Evolutionary conservation across 2,888 invertebrate genomes (phyloP), one percentile per base, ranked within the genome.

Genomic region (Rhopalosiphum nymphaeae): DNA sequence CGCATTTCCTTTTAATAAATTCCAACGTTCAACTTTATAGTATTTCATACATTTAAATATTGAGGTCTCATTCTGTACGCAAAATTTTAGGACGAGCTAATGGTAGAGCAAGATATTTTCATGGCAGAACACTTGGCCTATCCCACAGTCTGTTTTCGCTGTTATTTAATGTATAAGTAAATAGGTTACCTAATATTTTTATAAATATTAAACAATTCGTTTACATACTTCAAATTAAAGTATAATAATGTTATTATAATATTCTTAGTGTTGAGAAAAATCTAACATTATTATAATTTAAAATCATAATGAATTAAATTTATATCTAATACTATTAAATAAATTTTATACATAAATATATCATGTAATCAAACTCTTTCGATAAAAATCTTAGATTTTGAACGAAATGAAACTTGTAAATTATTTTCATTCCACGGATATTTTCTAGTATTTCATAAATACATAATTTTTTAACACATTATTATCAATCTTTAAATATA

Each of bases 191-290:
- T 78, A 36, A 78, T 36, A 78, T 78, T 78, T 21, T 36, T 36
- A 78, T 78, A 78, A 78, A 78, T 78, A 78, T 78, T 78, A 78
- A 78, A 78, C 78, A 36, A 36, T 78, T 36, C 36, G 36, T 78
- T 78, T 78, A 36, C 36, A 78, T 78, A 78, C 21, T 78, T 36
- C 21, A 36, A 78, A 78, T 36, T 1, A 36, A 78, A n/a, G 67
- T 36, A 36, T 78, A 78, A 78, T 78, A 78, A 78, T 78, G 67
- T 78, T 78, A 21, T 78, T 78, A 78, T 67, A 36, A 78, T 78
- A 78, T 78, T 78, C 21, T 2, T 36, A 36, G 36, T 36, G 16
- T 21, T 78, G 7, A 78, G 36, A 78, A 16, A 78, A 78, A 78
- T 36, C 16, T 36, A 78, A 78, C 7, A 2, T 78, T 36, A 36